A percentile compares a stretch with the other conserved stretches of the same genome.
These are phyloP conservation scores for Drosophila gaucha DNA, from an alignment of 2,888 invertebrate genomes.

Conservation along the genomic window DNA sequence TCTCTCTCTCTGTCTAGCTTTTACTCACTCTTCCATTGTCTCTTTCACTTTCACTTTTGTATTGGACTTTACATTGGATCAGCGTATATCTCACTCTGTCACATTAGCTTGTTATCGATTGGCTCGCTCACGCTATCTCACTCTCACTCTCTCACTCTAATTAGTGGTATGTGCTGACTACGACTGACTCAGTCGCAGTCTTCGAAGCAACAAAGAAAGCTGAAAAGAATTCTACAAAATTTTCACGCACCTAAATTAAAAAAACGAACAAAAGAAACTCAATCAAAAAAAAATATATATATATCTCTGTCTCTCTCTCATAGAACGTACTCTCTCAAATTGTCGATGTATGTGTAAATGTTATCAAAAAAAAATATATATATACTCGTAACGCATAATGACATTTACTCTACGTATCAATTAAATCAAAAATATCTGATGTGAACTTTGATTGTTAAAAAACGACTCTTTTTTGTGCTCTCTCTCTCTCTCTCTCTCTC, in stretches of 20 bases:
- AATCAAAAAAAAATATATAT: conserved; percentile 6
- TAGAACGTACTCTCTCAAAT: conserved; percentile 41
- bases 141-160: conserved; percentile 29
- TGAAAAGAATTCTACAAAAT: conserved; percentile 8
- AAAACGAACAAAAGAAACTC: conserved; percentile 2
- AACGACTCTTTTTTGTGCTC: conserved; percentile 57
- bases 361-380: conserved; percentile 24
- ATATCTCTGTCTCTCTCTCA: conserved; percentile 23
- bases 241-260: conserved; percentile 35
- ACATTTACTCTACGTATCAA: conserved; percentile 61
- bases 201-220: not conserved
- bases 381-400: conserved; percentile 54
- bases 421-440: conserved; percentile 19
- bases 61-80: conserved; percentile 38
- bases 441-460: conserved; percentile 38
- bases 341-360: conserved; percentile 67
- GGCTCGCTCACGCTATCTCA: conserved; percentile 28
- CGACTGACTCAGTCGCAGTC: conserved; percentile 3
- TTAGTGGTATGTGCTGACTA: conserved; percentile 20
- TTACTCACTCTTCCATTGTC: conserved; percentile 26
- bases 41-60: conserved; percentile 20
- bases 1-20: conserved; percentile 20
- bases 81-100: conserved; percentile 24
- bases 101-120: conserved; percentile 31
- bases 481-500: conserved; percentile 44